Percentiles rank a stretch among this genome's conserved stretches.
Conservation (phyloP, 2,888 invertebrate genomes). For the Brachylomia viminalis region DNA sequence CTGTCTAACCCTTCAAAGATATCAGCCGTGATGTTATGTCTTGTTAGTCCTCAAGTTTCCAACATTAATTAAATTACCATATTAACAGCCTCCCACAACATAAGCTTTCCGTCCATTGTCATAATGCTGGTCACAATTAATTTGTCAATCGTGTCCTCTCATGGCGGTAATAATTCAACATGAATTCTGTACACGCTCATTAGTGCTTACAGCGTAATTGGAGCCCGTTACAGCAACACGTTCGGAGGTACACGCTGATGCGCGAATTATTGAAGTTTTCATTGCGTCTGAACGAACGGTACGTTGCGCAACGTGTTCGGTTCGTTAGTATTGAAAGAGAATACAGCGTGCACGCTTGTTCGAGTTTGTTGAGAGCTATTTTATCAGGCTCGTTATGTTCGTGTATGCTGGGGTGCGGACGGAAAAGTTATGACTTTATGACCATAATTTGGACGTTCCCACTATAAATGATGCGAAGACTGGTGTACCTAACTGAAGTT, state of each 20-base stretch:
- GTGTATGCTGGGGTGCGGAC: constrained; percentile 36
- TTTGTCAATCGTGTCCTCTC: constrained; percentile 52
- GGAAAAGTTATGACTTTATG: constrained; percentile 61
- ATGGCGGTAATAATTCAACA: constrained; percentile 44
- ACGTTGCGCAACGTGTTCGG: constrained; percentile 52
- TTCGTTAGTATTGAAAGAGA: constrained; percentile 68
- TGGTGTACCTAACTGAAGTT: constrained; percentile 16
- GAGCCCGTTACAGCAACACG: constrained; percentile 52
- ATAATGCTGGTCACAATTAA: constrained; percentile 51
- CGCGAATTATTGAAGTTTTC: constrained; percentile 59
- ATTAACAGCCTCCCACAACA: constrained; percentile 25
- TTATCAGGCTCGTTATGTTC: constrained; percentile 62
- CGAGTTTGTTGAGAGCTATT: constrained; percentile 60
- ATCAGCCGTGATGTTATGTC: no score
- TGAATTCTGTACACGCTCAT: constrained; percentile 51
- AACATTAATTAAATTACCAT: constrained; percentile 16
- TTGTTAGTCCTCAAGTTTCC: not conserved
- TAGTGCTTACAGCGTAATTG: constrained; percentile 63
- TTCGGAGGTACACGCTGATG: constrained; percentile 45
- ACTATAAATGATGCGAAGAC: constrained; percentile 5
- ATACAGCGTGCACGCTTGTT: constrained; percentile 47
- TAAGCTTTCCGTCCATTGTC: constrained; percentile 23
- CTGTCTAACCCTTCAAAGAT: not conserved
- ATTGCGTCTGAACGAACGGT: constrained; percentile 54
- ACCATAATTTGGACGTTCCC: constrained; percentile 29